phyloP scores from a whole-genome alignment of 2,888 invertebrate species.

The Drosophila picticornis region DNA sequence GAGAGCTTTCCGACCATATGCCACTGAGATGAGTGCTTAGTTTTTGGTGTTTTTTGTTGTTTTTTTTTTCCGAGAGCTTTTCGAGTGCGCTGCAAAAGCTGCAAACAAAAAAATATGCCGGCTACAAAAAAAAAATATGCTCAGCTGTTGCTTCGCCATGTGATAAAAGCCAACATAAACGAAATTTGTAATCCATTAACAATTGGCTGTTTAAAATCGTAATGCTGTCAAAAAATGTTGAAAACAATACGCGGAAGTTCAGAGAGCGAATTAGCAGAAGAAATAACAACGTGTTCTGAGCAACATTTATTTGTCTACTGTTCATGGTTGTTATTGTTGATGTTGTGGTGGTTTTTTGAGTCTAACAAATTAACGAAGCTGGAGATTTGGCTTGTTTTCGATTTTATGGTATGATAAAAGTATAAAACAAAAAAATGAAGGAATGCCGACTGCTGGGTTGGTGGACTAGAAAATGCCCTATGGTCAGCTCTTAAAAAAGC shows the following conservation, averaged over 20 bases:
- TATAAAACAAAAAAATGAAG: neutral
- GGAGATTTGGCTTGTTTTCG: conserved; percentile 34
- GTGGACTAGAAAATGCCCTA: conserved; percentile 6
- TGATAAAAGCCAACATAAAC: conserved; percentile 15
- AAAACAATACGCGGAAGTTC: conserved; percentile 58
- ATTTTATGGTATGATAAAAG: conserved; percentile 24
- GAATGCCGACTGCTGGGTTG: neutral
- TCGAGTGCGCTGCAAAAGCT: conserved; percentile 9
- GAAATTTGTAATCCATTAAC: conserved; percentile 28
- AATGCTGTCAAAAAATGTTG: conserved; percentile 26
- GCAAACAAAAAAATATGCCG: conserved; percentile 40
- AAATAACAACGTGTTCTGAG: conserved; percentile 19
- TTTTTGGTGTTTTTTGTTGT: neutral
- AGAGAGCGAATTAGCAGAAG: conserved; percentile 15
- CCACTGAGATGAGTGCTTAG: conserved; percentile 1
- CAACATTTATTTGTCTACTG: conserved; percentile 30
- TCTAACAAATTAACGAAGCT: conserved; percentile 7
- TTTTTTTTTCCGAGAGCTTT: conserved; percentile 58
- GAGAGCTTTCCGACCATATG: conserved; percentile 40
- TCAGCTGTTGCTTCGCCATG: conserved; percentile 56
- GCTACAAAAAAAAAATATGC: conserved; percentile 26
- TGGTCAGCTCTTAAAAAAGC: neutral
- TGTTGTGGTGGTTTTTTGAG: conserved; percentile 4
- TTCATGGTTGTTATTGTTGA: neutral
- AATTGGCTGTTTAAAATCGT: conserved; percentile 24